Conservation (phyloP, 2,113 vertebrate genomes). For the Riparia riparia region DNA sequence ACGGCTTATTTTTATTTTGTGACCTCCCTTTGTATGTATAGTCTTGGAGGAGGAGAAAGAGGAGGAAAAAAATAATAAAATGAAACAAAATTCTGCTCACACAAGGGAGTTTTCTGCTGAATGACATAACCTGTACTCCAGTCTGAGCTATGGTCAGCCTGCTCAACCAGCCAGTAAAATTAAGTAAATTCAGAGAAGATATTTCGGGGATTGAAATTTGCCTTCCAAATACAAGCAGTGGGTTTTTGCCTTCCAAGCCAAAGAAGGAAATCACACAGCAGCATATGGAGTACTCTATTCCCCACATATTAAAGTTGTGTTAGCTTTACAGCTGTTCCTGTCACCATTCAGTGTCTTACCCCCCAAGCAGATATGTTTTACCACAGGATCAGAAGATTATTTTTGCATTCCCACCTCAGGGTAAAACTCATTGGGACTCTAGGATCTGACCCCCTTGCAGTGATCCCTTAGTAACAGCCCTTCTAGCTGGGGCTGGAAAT, state of each 20-base stretch:
- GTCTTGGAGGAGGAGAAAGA: background rate
- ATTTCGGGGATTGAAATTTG: conserved; percentile 26
- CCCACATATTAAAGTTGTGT: background rate
- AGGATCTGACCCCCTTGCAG: background rate
- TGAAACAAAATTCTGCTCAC: background rate
- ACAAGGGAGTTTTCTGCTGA: conserved; percentile 19
- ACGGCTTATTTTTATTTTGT: background rate
- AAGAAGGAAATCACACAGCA: conserved; percentile 37
- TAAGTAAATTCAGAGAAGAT: background rate
- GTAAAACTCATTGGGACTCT: background rate
- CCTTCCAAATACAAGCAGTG: background rate
- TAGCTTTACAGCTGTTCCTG: conserved; percentile 15
- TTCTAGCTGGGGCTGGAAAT: background rate
- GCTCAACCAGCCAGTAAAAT: background rate
- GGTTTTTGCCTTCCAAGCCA: conserved; percentile 34
- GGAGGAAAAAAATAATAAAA: background rate
- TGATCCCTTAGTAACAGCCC: background rate
- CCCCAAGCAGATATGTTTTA: background rate
- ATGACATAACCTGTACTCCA: conserved; percentile 31
- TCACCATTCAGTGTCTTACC: background rate
- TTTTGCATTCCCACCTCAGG: background rate
- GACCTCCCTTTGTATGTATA: background rate
- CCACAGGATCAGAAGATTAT: background rate
- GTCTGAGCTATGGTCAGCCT: background rate
- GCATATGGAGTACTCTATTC: background rate